phyloP scores from a whole-genome alignment of 2,888 invertebrate genomes.

The Heterodera filipjevi region DNA sequence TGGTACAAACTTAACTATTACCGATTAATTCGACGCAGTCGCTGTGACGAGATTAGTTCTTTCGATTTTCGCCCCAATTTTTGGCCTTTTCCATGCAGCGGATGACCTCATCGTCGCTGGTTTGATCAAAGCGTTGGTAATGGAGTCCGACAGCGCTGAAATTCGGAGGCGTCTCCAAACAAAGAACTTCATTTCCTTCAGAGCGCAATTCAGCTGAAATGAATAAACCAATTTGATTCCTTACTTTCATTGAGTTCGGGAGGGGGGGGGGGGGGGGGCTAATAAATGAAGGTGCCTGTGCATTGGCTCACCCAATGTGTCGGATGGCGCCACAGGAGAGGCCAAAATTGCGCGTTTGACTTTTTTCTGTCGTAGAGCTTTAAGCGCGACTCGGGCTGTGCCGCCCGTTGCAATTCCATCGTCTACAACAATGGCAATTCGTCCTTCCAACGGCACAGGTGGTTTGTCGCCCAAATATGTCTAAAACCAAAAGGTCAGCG shows the following conservation, averaged over 20 bases:
- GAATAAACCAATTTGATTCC: too few relatives aligned
- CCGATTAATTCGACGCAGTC: too few relatives aligned
- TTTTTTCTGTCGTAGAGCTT: conserved; percentile 20
- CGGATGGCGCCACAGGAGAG: conserved; percentile 25
- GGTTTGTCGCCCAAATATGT: conserved; percentile 21
- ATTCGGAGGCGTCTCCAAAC: conserved; percentile 23
- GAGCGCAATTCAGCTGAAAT: conserved; percentile 21
- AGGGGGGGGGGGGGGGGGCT: too few relatives aligned
- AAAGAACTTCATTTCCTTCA: conserved; percentile 25
- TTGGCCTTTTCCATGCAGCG: conserved; percentile 21
- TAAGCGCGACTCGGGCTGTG: conserved; percentile 29
- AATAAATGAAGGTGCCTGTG: background rate
- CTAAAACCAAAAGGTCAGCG: too few relatives aligned
- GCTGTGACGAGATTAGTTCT: too few relatives aligned
- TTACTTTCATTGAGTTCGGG: too few relatives aligned
- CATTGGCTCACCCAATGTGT: conserved; percentile 20
- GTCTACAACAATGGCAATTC: conserved; percentile 27
- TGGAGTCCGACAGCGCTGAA: conserved; percentile 26
- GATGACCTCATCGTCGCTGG: conserved; percentile 25
- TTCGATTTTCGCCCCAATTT: conserved; percentile 7
- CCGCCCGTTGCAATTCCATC: conserved; percentile 32
- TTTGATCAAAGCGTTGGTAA: conserved; percentile 23
- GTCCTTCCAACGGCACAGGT: conserved; percentile 21
- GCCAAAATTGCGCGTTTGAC: conserved; percentile 21
- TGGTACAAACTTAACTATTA: too few relatives aligned